Conservation (phyloP, 2,797 vertebrate genomes). For the Loris lydekkerianus region DNA sequence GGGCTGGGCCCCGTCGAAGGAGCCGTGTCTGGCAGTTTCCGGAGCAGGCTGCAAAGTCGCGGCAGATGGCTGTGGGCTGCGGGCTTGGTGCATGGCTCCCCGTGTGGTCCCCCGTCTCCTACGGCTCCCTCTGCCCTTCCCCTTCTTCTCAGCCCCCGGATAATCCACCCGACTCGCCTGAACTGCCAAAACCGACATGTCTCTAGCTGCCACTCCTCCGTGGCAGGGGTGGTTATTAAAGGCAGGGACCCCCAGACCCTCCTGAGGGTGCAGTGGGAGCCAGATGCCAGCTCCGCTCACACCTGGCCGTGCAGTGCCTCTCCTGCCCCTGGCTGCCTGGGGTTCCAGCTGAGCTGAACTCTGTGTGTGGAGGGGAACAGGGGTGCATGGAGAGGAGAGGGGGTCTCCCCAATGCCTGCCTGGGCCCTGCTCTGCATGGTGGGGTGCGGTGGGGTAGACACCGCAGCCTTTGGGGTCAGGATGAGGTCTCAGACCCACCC, state of each 20-base stretch:
- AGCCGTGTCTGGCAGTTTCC: slow-evolving; percentile 91
- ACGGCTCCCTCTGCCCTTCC: slow-evolving; percentile 59
- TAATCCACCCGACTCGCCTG: slow-evolving; percentile 87
- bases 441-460: too few relatives aligned
- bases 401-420: too few relatives aligned
- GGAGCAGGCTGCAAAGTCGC: slow-evolving; percentile 90
- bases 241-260: slow-evolving; percentile 80
- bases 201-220: slow-evolving; percentile 84
- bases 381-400: too few relatives aligned
- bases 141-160: slow-evolving; percentile 86
- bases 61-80: slow-evolving; percentile 93
- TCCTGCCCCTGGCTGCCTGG: slow-evolving; percentile 81
- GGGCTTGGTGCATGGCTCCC: slow-evolving; percentile 92
- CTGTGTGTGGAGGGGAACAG: neutral
- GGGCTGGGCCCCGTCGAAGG: slow-evolving; percentile 93
- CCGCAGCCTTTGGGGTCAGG: too few relatives aligned
- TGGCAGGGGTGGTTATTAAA: slow-evolving; percentile 79
- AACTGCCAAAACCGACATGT: slow-evolving; percentile 81
- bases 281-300: slow-evolving; percentile 83
- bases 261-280: slow-evolving; percentile 70
- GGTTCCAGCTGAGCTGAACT: neutral
- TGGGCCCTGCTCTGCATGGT: neutral
- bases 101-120: slow-evolving; percentile 91
- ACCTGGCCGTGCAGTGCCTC: slow-evolving; percentile 73
- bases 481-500: neutral